These are phyloP conservation scores for Pseudanteris insignis DNA, from an alignment of 2,888 invertebrate species.

Conservation along the genomic window DNA sequence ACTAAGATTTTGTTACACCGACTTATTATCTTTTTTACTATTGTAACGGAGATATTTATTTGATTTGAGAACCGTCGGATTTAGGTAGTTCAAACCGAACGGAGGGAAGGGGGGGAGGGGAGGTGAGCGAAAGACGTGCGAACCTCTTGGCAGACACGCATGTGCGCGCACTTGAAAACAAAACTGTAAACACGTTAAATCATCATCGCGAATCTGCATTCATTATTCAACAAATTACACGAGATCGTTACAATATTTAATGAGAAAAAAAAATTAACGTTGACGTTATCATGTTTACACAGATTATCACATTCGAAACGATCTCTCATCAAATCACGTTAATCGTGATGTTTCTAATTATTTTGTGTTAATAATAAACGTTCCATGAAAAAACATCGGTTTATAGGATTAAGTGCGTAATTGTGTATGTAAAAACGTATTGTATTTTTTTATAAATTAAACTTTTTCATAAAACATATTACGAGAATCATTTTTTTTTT, in stretches of 20 bases:
- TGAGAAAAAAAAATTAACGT: too few species aligned
- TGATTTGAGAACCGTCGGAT: conserved; percentile 11
- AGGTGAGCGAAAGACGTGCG: conserved; percentile 8
- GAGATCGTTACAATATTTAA: too few species aligned
- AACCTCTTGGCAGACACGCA: not conserved
- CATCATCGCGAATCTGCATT: too few species aligned
- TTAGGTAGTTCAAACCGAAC: not conserved
- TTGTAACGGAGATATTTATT: conserved; percentile 35
- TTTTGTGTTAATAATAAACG: too few species aligned
- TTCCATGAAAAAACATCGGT: conserved; percentile 16
- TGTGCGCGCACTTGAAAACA: conserved; percentile 8
- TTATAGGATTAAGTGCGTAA: conserved; percentile 28
- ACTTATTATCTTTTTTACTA: conserved; percentile 22
- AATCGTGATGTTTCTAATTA: too few species aligned
- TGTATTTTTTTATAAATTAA: conserved; percentile 43
- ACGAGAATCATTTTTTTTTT: too few species aligned
- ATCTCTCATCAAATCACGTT: too few species aligned
- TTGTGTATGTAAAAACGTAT: conserved; percentile 37
- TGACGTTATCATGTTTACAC: too few species aligned
- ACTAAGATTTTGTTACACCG: conserved; percentile 10
- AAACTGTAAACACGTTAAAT: too few species aligned
- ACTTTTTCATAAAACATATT: conserved; percentile 34
- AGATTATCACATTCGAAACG: too few species aligned
- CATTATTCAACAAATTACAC: too few species aligned
- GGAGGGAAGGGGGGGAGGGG: not conserved